Evolutionary conservation across 1,140 invertebrate genomes (phyloP), one percentile per base, ranked within the genome.

Genomic region (Sycophila sp.): DNA sequence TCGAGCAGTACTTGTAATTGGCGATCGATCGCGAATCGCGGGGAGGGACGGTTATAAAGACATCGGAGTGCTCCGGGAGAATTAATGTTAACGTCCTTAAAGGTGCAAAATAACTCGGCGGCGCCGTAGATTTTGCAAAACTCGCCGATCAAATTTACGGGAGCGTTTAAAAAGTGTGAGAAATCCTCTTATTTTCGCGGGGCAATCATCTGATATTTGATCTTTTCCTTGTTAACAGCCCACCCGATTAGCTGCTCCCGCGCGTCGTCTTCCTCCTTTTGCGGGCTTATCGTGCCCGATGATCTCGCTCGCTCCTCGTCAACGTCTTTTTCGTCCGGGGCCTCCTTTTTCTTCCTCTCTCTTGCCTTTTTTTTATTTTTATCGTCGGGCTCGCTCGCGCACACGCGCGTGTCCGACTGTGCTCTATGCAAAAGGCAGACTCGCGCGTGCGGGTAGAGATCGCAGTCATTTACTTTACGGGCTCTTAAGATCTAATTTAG

Each of bases 401-500:
- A n/a, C 42, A 47, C 24, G 19, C 19, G 42, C 42, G 13, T 47
- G 19, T 47, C 42, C 64, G 74, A 69, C n/a, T n/a, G n/a, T n/a
- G n/a, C n/a, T n/a, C n/a, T 75, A 76, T 76, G 74, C 73, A 74
- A 78, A 75, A 71, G 58, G 66, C 47, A 56, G 11, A 10, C 1
- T 3, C 42, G 68, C 36, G 34, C 53, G 45, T 66, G 45, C 71
- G 64, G 69, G 49, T 59, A 51, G 58, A 69, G 75, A 75, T 78
- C 71, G 68, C 69, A 73, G 65, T 75, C 74, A 75, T 78, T 77
- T 78, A 76, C 76, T 76, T 75, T 74, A 76, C 75, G 73, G 66
- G 63, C 76, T 73, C 69, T 78, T 76, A 77, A 80, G 79, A 80
- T 80, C 76, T 77, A 78, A 80, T 80, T 80, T 78, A 80, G 79